Percentiles rank a stretch among this genome's conserved stretches.
phyloP scores from a whole-genome alignment of 1,140 invertebrate genomes.

The Mesaphorura yosii region DNA sequence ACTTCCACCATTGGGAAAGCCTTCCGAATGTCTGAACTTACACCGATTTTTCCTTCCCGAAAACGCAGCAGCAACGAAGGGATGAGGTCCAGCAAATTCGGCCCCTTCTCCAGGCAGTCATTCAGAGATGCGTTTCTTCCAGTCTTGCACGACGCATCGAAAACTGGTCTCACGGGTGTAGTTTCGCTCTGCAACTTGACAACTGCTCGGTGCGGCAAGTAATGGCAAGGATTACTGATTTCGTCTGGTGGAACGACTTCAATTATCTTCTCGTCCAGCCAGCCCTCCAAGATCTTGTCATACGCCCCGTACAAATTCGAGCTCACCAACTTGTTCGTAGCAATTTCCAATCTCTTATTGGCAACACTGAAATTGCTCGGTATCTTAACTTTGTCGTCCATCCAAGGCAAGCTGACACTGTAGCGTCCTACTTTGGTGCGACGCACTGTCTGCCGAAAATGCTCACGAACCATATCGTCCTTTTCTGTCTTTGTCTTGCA shows the following conservation, averaged over 20 bases:
- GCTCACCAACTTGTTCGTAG: constrained; percentile 8
- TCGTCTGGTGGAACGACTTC: constrained; percentile 2
- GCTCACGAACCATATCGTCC: not conserved
- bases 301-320: not conserved
- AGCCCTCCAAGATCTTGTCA: constrained; percentile 8
- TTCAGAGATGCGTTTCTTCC: constrained; percentile 34
- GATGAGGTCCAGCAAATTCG: constrained; percentile 37
- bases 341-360: constrained; percentile 3
- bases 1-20: constrained; percentile 38
- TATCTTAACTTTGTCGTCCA: not conserved
- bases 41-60: constrained; percentile 33
- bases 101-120: constrained; percentile 36
- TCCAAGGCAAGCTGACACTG: constrained; percentile 12
- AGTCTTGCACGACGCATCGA: constrained; percentile 31
- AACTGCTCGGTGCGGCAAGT: constrained; percentile 28
- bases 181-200: constrained; percentile 23
- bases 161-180: constrained; percentile 29
- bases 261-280: constrained; percentile 26
- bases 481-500: not conserved
- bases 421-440: not conserved
- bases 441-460: constrained; percentile 4
- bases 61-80: constrained; percentile 36
- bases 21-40: constrained; percentile 37
- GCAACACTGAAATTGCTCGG: constrained; percentile 3
- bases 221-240: constrained; percentile 2